Evolutionary conservation across 2,888 invertebrate genomes (phyloP).

Genomic region (Dasysyrphus albostriatus): DNA sequence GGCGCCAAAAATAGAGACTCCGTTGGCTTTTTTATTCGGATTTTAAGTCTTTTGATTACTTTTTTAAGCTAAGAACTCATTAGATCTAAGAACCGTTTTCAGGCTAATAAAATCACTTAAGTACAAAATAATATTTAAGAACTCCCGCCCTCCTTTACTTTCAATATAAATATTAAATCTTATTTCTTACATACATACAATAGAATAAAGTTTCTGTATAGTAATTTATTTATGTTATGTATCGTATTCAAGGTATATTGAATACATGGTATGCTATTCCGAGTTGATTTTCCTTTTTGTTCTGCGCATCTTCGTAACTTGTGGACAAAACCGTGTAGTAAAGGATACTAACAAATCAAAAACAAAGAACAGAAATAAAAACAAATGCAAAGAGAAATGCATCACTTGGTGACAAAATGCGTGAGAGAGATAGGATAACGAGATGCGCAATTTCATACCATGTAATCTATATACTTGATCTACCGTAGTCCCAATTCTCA

Average conservation of each 20-base stretch:
- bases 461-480: no score
- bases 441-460: no score
- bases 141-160: constrained; percentile 32
- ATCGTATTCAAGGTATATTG: no score
- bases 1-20: background rate
- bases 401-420: no score
- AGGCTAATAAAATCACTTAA: constrained; percentile 26
- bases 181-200: background rate
- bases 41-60: background rate
- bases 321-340: no score
- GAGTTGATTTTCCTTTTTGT: no score
- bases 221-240: constrained; percentile 1
- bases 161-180: constrained; percentile 13
- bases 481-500: background rate
- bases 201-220: background rate
- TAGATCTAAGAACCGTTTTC: background rate
- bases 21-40: background rate
- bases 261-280: no score
- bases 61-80: background rate
- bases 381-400: no score
- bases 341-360: no score
- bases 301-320: no score
- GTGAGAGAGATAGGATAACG: no score
- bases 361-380: no score
- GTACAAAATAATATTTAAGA: constrained; percentile 66